Percentiles rank a stretch among this genome's conserved stretches.
Evolutionary conservation across 2,113 vertebrate genomes (phyloP).

Genomic region (Dissostichus mawsoni): DNA sequence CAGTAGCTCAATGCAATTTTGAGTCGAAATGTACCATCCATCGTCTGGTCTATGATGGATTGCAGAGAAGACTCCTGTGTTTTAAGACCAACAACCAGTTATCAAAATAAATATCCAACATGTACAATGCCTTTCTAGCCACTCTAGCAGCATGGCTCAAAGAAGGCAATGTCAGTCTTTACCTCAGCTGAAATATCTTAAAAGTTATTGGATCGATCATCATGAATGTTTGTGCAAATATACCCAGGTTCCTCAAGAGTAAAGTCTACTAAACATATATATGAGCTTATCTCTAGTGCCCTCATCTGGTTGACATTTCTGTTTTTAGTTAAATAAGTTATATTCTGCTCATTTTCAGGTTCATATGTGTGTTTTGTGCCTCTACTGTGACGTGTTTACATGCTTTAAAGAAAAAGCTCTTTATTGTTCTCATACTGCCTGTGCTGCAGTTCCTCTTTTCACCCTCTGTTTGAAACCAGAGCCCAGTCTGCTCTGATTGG

Average conservation of each 20-base stretch:
- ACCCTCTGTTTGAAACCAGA: no score
- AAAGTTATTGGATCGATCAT: not conserved
- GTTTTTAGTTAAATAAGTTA: not conserved
- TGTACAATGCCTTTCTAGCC: not conserved
- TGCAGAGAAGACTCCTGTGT: not conserved
- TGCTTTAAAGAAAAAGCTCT: no score
- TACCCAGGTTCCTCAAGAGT: not conserved
- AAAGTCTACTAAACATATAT: not conserved
- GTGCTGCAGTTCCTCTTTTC: no score
- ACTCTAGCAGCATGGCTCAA: not conserved
- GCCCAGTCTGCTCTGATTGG: no score
- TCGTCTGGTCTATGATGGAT: slow-evolving; percentile 26
- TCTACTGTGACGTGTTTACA: no score
- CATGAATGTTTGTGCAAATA: not conserved
- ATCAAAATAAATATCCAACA: no score
- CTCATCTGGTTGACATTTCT: not conserved
- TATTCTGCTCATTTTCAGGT: no score
- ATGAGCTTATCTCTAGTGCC: not conserved
- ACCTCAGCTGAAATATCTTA: not conserved
- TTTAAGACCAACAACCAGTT: not conserved
- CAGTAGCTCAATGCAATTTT: slow-evolving; percentile 38
- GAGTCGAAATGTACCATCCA: slow-evolving; percentile 32
- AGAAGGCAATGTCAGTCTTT: not conserved
- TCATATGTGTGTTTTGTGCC: no score
- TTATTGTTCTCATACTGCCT: no score